A percentile compares a stretch with the other conserved stretches of the same genome.
phyloP scores from a whole-genome alignment of 2,888 invertebrate genomes.

The Eristalis tenax region DNA sequence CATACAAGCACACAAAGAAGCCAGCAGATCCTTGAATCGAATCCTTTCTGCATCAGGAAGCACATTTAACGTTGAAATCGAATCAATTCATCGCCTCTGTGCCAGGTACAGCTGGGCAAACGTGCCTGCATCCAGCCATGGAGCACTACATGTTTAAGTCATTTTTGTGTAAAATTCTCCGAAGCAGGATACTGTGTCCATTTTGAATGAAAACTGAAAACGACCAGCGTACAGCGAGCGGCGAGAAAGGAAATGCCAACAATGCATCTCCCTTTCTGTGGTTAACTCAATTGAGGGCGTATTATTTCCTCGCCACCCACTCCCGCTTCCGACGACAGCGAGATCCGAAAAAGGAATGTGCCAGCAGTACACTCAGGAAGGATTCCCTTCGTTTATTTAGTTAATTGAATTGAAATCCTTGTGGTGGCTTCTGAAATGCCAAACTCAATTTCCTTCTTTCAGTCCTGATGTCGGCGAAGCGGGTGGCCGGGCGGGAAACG shows the following conservation, averaged over 20 bases:
- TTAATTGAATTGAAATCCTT: slow-evolving; percentile 62
- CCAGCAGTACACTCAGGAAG: background rate
- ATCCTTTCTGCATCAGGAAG: slow-evolving; percentile 13
- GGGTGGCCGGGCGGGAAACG: background rate
- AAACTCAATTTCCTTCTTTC: slow-evolving; percentile 10
- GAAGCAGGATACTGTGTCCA: slow-evolving; percentile 30
- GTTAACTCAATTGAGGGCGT: slow-evolving; percentile 47
- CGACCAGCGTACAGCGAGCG: background rate
- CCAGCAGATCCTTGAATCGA: background rate
- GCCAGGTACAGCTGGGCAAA: background rate
- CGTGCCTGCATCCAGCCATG: background rate
- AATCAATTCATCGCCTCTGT: background rate
- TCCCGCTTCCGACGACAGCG: too few relatives aligned
- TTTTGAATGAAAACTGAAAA: slow-evolving; percentile 7
- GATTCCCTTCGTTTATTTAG: slow-evolving; percentile 60
- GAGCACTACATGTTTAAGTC: background rate
- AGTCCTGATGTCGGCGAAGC: background rate
- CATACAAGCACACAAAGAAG: background rate
- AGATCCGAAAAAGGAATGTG: background rate
- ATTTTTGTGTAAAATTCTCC: background rate
- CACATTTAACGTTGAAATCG: background rate
- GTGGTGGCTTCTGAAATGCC: slow-evolving; percentile 38
- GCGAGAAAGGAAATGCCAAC: slow-evolving; percentile 4
- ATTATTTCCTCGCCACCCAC: background rate
- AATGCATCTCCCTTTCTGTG: slow-evolving; percentile 31